phyloP scores from a whole-genome alignment of 2,113 vertebrate genomes.

The Entosphenus tridentatus region DNA sequence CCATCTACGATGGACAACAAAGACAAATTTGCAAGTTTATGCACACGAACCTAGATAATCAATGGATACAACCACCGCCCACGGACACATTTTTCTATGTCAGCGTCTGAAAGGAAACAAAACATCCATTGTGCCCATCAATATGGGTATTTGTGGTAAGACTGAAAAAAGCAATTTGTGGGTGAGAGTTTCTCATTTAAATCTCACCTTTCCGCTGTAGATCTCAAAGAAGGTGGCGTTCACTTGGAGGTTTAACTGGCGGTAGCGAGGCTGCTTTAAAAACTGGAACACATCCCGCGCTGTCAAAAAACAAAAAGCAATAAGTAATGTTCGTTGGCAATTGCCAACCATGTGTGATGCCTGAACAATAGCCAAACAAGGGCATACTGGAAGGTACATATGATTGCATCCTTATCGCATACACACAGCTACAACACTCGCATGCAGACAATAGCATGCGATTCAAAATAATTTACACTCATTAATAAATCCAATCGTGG shows the following conservation, averaged over 20 bases:
- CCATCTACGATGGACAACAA: too few species aligned
- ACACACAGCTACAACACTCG: too few species aligned
- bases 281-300: constrained; percentile 90
- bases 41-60: not conserved
- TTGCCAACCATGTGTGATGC: too few species aligned
- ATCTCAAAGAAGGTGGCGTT: constrained; percentile 97
- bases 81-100: not conserved
- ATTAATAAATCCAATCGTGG: too few species aligned
- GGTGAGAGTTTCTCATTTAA: too few species aligned
- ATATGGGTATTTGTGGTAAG: not conserved
- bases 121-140: not conserved
- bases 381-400: too few species aligned
- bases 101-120: not conserved
- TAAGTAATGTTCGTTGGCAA: too few species aligned
- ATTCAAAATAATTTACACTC: too few species aligned
- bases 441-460: too few species aligned
- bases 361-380: too few species aligned
- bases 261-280: constrained; percentile 81
- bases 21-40: not conserved
- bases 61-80: not conserved
- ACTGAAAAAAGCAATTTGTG: too few species aligned
- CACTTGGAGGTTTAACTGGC: constrained; percentile 86
- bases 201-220: constrained; percentile 73
- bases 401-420: too few species aligned
- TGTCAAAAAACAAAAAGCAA: constrained; percentile 14